A percentile compares a stretch with the other conserved stretches of the same genome.
phyloP scores from a whole-genome alignment of 2,797 vertebrate species.

The Arrhamphus sclerolepis region DNA sequence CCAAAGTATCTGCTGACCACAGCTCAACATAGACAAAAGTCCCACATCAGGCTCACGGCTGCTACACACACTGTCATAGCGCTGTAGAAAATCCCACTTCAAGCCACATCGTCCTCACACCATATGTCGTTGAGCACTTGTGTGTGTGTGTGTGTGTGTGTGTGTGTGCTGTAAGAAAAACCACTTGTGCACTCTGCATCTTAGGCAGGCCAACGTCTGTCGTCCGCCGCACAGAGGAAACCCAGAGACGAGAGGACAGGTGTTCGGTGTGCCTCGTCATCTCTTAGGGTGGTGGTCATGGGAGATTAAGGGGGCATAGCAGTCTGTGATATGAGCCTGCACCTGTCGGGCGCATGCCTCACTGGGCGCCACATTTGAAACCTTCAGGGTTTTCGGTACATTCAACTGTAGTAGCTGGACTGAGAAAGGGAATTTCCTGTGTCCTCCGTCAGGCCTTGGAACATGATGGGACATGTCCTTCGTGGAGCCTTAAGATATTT shows the following conservation, averaged over 20 bases:
- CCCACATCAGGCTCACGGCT: constrained; percentile 2
- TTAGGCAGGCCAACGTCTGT: constrained; percentile 61
- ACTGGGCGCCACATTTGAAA: constrained; percentile 35
- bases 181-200: constrained; percentile 54
- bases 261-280: constrained; percentile 49
- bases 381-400: constrained; percentile 26
- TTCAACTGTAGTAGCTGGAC: constrained; percentile 24
- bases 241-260: constrained; percentile 71
- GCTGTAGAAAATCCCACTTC: constrained; percentile 38
- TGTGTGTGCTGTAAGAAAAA: constrained; percentile 47
- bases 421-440: constrained; percentile 34
- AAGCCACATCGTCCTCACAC: constrained; percentile 36
- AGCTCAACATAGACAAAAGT: constrained; percentile 29
- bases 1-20: constrained; percentile 58
- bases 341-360: constrained; percentile 74
- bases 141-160: background rate
- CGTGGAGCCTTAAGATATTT: constrained; percentile 11
- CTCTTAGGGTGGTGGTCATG: constrained; percentile 62
- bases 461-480: constrained; percentile 37
- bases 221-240: constrained; percentile 47
- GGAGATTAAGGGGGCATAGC: constrained; percentile 73
- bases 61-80: constrained; percentile 9
- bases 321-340: constrained; percentile 73
- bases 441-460: constrained; percentile 13
- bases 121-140: constrained; percentile 55